A percentile compares a stretch with the other conserved stretches of the same genome.
phyloP scores from a whole-genome alignment of 2,113 vertebrate species.

The Pogona vitticeps region DNA sequence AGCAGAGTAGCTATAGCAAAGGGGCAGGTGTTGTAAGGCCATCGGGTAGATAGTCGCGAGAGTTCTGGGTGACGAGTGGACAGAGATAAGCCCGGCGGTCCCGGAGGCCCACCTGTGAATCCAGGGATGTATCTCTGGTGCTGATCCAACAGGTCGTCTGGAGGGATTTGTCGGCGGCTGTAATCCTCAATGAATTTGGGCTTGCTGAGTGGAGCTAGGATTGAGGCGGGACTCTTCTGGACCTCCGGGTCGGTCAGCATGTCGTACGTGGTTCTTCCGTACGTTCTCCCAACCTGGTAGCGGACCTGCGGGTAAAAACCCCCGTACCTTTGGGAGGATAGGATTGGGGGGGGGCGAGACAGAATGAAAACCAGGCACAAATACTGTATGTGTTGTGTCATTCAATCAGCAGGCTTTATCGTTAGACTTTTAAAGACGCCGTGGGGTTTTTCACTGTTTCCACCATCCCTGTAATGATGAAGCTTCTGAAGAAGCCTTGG shows the following conservation, averaged over 20 bases:
- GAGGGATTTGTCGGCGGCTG: slow-evolving; percentile 27
- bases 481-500: no score
- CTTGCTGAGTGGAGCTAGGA: slow-evolving; percentile 58
- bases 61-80: no score
- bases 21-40: no score
- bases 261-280: slow-evolving; percentile 54
- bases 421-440: no score
- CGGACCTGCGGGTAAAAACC: slow-evolving; percentile 69
- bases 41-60: no score
- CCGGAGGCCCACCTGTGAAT: slow-evolving; percentile 48
- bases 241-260: slow-evolving; percentile 59
- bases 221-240: slow-evolving; percentile 55
- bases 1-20: neutral
- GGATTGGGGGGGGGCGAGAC: no score
- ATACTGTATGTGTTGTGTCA: no score
- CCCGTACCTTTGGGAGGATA: slow-evolving; percentile 52
- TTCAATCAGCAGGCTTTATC: no score
- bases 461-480: no score
- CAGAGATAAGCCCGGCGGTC: no score
- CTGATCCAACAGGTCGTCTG: slow-evolving; percentile 39
- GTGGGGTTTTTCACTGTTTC: no score
- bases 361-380: no score
- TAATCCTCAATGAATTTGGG: slow-evolving; percentile 59
- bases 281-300: slow-evolving; percentile 67
- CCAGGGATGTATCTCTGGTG: slow-evolving; percentile 50